Base-by-base conservation (phyloP, 2,113 vertebrate genomes). In the Xiphias gladius region DNA sequence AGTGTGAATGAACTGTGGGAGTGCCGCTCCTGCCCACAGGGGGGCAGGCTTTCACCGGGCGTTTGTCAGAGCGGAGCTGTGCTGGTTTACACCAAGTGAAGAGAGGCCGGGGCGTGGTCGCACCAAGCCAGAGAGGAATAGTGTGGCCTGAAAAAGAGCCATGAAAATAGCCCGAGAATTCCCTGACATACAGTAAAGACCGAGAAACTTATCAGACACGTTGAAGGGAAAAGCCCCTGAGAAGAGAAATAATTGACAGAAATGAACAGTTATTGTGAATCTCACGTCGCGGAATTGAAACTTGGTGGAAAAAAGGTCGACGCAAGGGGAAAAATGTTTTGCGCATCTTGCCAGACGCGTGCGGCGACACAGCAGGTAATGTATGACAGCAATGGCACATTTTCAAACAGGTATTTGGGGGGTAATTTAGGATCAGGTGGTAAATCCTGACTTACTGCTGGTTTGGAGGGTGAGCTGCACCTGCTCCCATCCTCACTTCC, bases 391-490 rank as follows among this genome's bases (percentile, higher is more conserved):
- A 26, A 13, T n/a, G 2, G 22, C 57, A 58, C 24, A 16, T n/a
- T 54, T n/a, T n/a, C 52, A 24, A 5, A 11, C 54, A n/a, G 26
- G 12, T 13, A 30, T 30, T 54, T n/a, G 2, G 2, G 50, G 50
- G 22, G 19, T 54, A 7, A 9, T 50, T 50, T 50, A 43, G 17
- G 46, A 50, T 50, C 1, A 50, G 46, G 11, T 11, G 9, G 10
- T 52, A n/a, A n/a, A 11, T 20, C 41, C 9, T 2, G 48, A 80
- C 93, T 89, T 65, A 95, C 95, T 50, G 91, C 68, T 57, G 90
- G 86, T 89, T 90, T 95, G 77, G 73, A 90, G 10, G 92, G 83
- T 0, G 92, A 90, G 80, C 63, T 85, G 82, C 89, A 89, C 55
- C 69, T 63, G 74, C 82, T 88, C 7, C 82, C 83, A 14, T 95